Evolutionary conservation across 2,113 vertebrate species (phyloP).

Genomic region (Sorex araneus): DNA sequence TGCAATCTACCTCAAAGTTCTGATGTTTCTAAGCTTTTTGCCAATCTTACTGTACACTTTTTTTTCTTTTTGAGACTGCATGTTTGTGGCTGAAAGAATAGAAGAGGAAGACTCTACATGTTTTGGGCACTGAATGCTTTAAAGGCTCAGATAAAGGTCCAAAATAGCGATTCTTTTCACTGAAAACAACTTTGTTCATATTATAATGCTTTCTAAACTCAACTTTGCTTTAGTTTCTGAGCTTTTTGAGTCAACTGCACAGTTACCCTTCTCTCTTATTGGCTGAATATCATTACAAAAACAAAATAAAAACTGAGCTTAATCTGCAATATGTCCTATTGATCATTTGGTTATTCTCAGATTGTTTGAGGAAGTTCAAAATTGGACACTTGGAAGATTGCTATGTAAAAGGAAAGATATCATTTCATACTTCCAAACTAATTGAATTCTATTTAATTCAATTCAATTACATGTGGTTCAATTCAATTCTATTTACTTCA

Average conservation of each 20-base stretch:
- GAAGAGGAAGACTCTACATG: background rate
- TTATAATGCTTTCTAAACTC: slow-evolving; percentile 14
- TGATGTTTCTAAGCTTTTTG: slow-evolving; percentile 25
- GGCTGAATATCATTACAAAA: slow-evolving; percentile 30
- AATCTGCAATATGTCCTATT: slow-evolving; percentile 16
- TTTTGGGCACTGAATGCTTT: background rate
- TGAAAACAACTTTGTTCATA: slow-evolving; percentile 13
- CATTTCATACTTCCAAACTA: slow-evolving; percentile 57
- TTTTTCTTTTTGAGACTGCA: background rate
- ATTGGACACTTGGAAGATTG: slow-evolving; percentile 57
- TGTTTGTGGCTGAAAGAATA: background rate
- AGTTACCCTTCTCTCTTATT: slow-evolving; percentile 46
- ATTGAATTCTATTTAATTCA: slow-evolving; percentile 64
- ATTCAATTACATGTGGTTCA: slow-evolving; percentile 43
- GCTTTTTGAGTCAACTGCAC: slow-evolving; percentile 8
- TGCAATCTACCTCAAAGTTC: background rate
- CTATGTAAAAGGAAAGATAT: slow-evolving; percentile 29
- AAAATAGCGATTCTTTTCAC: background rate
- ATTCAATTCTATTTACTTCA: slow-evolving; percentile 52
- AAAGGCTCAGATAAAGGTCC: background rate
- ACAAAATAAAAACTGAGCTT: background rate
- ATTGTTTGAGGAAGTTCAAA: slow-evolving; percentile 62
- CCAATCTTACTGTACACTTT: slow-evolving; percentile 27
- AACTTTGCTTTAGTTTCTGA: slow-evolving; percentile 1
- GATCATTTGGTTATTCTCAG: slow-evolving; percentile 56